Conservation (phyloP, 2,888 invertebrate species). For the Camptogramma bilineatum region DNA sequence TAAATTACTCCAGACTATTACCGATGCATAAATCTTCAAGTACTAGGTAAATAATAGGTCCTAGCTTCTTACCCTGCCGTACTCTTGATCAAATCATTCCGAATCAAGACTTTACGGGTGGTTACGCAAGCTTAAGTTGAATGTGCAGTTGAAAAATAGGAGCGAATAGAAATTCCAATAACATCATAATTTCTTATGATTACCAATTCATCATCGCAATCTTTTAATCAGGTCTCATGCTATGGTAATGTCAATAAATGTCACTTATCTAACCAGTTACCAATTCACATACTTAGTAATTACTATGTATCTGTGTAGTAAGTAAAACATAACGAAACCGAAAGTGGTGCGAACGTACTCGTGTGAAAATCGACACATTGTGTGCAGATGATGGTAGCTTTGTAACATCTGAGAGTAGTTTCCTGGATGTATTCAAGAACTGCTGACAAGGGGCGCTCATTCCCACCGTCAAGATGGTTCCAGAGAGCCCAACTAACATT, state of each 20-base stretch:
- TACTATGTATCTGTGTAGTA: slow-evolving; percentile 23
- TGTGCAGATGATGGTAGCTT: slow-evolving; percentile 56
- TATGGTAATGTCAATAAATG: slow-evolving; percentile 40
- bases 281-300: slow-evolving; percentile 25
- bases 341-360: slow-evolving; percentile 73
- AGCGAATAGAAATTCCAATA: neutral
- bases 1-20: slow-evolving; percentile 22
- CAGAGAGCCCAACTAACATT: no score
- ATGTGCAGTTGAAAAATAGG: neutral
- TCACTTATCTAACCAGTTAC: slow-evolving; percentile 52
- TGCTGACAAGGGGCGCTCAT: neutral
- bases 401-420: slow-evolving; percentile 27
- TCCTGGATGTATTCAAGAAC: slow-evolving; percentile 17
- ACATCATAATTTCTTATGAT: neutral
- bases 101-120: neutral
- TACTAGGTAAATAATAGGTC: slow-evolving; percentile 15
- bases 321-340: slow-evolving; percentile 62
- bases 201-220: slow-evolving; percentile 21
- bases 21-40: slow-evolving; percentile 16
- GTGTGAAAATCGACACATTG: slow-evolving; percentile 71
- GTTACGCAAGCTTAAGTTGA: neutral
- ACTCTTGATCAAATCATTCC: neutral
- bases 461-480: neutral
- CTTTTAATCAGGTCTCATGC: slow-evolving; percentile 14
- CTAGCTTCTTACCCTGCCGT: slow-evolving; percentile 2